These are phyloP conservation scores for Mus musculus DNA, from an alignment of 2,113 vertebrate species.

Conservation along the genomic window GRCm39 chr11:85095001-85095500, in stretches of 20 bases:
- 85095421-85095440: neutral
- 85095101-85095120: slow-evolving; percentile 96
- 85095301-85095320: neutral
- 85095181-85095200: slow-evolving; percentile 32
- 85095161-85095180: slow-evolving; percentile 38
- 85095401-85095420: neutral
- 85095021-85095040: neutral
- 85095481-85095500: slow-evolving; percentile 10
- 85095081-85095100: slow-evolving; percentile 98
- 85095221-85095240: neutral
- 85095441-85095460: neutral
- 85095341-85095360: neutral
- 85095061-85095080: slow-evolving; percentile 98
- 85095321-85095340: neutral
- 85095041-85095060: slow-evolving; percentile 85
- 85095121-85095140: slow-evolving; percentile 99
- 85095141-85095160: slow-evolving; percentile 92
- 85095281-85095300: slow-evolving; percentile 5
- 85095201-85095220: slow-evolving; percentile 35
- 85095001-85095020: slow-evolving; percentile 11
- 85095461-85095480: neutral
- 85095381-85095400: neutral
- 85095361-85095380: neutral
- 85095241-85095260: slow-evolving; percentile 33
- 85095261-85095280: neutral